phyloP scores from a whole-genome alignment of 2,113 vertebrate species.

The Baryphthengus martii region DNA sequence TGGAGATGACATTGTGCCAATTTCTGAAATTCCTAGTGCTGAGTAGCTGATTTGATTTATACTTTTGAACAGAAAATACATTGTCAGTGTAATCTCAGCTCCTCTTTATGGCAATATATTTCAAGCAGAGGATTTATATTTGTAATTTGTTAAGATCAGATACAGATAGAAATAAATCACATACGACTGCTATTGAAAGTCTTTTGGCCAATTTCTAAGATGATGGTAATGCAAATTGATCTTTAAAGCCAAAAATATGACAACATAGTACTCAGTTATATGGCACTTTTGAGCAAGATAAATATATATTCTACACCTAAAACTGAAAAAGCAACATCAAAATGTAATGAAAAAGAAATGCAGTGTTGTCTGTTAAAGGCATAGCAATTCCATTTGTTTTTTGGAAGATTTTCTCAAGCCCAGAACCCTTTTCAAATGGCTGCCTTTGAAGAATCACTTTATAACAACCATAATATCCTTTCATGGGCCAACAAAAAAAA shows the following conservation, averaged over 20 bases:
- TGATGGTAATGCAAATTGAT: neutral
- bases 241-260: neutral
- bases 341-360: neutral
- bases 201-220: neutral
- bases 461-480: neutral
- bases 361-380: neutral
- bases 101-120: neutral
- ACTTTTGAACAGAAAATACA: neutral
- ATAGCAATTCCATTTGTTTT: neutral
- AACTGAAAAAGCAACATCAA: neutral
- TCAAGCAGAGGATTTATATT: neutral
- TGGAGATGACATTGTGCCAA: neutral
- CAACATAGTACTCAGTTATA: neutral
- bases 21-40: slow-evolving; percentile 8
- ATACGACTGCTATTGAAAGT: neutral
- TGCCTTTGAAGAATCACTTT: neutral
- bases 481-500: neutral
- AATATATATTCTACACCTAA: neutral
- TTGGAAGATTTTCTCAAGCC: neutral
- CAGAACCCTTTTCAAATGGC: neutral
- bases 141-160: slow-evolving; percentile 11
- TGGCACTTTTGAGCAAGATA: neutral
- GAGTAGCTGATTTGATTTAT: slow-evolving; percentile 18
- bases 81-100: neutral
- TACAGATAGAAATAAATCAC: neutral